A percentile compares a stretch with the other conserved stretches of the same genome.
phyloP scores from a whole-genome alignment of 2,113 vertebrate genomes.

The Bungarus multicinctus region DNA sequence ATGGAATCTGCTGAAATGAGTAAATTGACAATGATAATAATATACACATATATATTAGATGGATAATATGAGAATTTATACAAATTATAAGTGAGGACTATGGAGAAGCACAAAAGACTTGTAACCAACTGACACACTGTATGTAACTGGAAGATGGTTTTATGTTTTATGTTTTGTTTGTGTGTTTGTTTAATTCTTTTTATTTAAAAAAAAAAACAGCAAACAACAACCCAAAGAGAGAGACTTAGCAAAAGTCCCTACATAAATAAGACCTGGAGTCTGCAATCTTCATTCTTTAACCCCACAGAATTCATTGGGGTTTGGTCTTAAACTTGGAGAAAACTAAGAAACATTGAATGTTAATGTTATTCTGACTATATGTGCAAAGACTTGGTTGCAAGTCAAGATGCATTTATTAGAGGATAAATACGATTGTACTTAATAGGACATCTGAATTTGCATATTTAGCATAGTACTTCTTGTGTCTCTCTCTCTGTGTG shows the following conservation, averaged over 20 bases:
- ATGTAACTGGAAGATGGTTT: no score
- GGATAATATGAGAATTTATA: no score
- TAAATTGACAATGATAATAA: no score
- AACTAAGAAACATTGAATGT: not conserved
- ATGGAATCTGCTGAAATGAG: no score
- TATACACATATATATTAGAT: no score
- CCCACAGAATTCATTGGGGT: not conserved
- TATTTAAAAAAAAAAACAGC: constrained; percentile 26
- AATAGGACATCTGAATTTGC: not conserved
- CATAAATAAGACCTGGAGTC: not conserved
- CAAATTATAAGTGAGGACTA: no score
- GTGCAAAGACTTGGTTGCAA: not conserved
- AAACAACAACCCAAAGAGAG: constrained; percentile 49
- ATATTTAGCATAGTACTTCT: not conserved
- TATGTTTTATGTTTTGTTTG: no score
- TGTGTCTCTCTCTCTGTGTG: not conserved
- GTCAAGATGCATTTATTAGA: not conserved
- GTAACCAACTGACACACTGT: no score
- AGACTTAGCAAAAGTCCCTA: not conserved
- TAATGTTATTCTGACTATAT: not conserved
- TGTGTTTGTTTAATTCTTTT: no score
- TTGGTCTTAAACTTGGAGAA: not conserved
- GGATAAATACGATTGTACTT: not conserved
- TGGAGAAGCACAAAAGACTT: no score
- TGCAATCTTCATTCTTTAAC: not conserved